Base-by-base conservation (phyloP, 2,888 invertebrate species). In the Protonemura montana region DNA sequence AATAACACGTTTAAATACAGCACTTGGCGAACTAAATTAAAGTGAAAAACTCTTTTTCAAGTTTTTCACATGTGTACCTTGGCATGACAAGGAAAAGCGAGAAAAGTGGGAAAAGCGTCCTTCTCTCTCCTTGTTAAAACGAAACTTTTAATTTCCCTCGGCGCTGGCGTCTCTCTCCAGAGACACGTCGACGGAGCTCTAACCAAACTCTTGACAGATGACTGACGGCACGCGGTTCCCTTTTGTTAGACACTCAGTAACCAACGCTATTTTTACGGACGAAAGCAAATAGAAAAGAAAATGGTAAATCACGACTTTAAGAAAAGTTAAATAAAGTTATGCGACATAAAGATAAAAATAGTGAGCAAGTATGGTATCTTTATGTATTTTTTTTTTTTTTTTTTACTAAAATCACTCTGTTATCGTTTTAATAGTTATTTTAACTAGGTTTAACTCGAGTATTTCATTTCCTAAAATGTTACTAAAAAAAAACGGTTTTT, bases 131-230 rank as follows among this genome's bases (percentile, higher is more conserved):
- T 84, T 84, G 84, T 84, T 84, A 84, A 84, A 84, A 76, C 84
- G 84, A 84, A 84, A 84, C 84, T 84, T 84, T 84, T 84, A 84
- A 84, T 84, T 84, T 84, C 84, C 84, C 84, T 59, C 28, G 84
- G 27, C 84, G 84, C 21, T 25, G 84, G 21, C 0, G 76, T 21
- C 28, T 13, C 28, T 76, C 84, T 76, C 84, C 27, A 28, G 84
- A 84, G 84, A 76, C 25, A 13, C 59, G 76, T 13, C 28, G 26
- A 59, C 84, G 76, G 42, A 84, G 76, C 84, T 84, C 84, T 84
- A 84, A 84, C 84, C 84, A 84, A 84, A 84, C 84, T 84, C 84
- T 76, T 84, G 84, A 84, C 84, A 84, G 84, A 84, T 84, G 84
- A 84, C 84, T 84, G 84, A 84, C 84, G 42, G 76, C 59, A 28